phyloP scores from a whole-genome alignment of 2,888 invertebrate genomes.

The Melanchra persicariae region DNA sequence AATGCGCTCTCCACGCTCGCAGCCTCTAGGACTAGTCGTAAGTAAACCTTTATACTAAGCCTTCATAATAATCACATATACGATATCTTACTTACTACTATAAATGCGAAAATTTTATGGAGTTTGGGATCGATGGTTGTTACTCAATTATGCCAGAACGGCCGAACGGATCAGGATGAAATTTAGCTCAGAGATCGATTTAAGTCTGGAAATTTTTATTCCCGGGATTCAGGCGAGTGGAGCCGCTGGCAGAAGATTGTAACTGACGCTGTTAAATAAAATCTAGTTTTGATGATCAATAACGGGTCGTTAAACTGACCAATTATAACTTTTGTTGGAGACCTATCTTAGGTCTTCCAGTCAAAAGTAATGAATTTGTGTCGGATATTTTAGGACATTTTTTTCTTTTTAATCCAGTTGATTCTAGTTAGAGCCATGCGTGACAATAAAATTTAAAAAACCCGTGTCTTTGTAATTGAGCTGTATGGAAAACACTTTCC shows the following conservation, averaged over 20 bases:
- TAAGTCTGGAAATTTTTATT: no score
- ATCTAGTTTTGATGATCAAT: neutral
- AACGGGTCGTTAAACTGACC: neutral
- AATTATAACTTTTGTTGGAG: neutral
- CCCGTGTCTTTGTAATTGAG: neutral
- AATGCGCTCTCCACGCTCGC: conserved; percentile 95
- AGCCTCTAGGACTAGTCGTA: conserved; percentile 97
- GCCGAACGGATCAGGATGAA: no score
- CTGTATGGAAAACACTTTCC: conserved; percentile 2
- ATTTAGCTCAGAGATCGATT: no score
- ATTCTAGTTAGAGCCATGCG: neutral
- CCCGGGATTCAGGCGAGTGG: no score
- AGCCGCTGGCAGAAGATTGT: no score
- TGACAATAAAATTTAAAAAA: neutral
- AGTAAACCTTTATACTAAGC: conserved; percentile 85
- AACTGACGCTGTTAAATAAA: no score
- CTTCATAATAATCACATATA: neutral
- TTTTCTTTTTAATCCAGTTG: no score
- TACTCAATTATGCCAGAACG: no score
- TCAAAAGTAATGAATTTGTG: neutral
- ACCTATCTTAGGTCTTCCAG: no score
- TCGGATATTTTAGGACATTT: no score
- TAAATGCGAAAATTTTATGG: no score
- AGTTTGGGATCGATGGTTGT: no score
- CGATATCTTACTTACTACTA: neutral